Evolutionary conservation across 2,888 invertebrate genomes (phyloP).

Genomic region (Mystacides longicornis): DNA sequence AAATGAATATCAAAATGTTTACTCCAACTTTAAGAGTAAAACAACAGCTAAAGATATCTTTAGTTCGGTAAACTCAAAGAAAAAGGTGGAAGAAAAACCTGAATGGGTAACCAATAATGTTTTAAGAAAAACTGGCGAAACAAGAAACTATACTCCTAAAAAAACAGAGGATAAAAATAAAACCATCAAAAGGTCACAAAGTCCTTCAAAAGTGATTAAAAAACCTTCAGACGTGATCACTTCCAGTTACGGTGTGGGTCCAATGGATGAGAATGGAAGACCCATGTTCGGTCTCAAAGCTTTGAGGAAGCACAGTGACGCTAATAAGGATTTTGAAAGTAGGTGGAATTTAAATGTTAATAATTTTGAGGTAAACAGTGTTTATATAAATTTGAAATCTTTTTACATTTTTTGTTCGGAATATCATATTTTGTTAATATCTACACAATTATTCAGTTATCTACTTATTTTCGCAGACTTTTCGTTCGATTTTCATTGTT

Average conservation of each 20-base stretch:
- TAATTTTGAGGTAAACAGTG: neutral
- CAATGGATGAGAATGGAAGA: conserved; percentile 70
- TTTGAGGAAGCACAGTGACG: conserved; percentile 50
- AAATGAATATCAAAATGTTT: conserved; percentile 23
- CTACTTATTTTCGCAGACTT: no score
- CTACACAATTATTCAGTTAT: no score
- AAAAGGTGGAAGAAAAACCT: conserved; percentile 47
- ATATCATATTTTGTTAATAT: no score
- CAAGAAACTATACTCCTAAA: conserved; percentile 37
- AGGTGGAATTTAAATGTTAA: conserved; percentile 23
- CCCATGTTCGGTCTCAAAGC: conserved; percentile 76
- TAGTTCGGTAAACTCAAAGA: conserved; percentile 36
- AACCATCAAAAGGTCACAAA: conserved; percentile 38
- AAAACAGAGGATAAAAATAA: conserved; percentile 39
- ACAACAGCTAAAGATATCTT: conserved; percentile 31
- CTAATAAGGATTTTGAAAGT: conserved; percentile 61
- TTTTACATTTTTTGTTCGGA: no score
- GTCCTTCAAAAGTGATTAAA: conserved; percentile 39
- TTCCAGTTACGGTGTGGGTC: conserved; percentile 77
- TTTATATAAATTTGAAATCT: no score
- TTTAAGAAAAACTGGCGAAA: conserved; percentile 47
- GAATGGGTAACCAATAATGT: conserved; percentile 57
- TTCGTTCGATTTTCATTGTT: neutral
- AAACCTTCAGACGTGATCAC: conserved; percentile 60
- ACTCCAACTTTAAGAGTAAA: conserved; percentile 22